A percentile compares a stretch with the other conserved stretches of the same genome.
These are phyloP conservation scores for Heloderma charlesbogerti DNA, from an alignment of 2,113 vertebrate species.

Conservation along the genomic window DNA sequence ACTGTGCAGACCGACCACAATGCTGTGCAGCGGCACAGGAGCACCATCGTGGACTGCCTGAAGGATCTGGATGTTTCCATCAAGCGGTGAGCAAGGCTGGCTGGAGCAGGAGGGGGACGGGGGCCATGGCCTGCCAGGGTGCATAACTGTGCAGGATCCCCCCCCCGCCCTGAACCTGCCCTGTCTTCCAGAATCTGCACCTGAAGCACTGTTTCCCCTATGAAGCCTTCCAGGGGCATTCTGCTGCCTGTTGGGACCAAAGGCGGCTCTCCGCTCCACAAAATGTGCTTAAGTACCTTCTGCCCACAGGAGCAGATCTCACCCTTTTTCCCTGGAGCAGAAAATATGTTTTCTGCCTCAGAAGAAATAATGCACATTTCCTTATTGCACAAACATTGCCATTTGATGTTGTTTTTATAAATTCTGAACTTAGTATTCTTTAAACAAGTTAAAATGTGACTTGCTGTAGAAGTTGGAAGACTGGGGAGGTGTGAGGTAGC, in stretches of 20 bases:
- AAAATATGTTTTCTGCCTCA: neutral
- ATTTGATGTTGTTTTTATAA: neutral
- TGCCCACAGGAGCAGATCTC: neutral
- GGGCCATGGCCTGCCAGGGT: too few relatives aligned
- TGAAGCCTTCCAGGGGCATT: neutral
- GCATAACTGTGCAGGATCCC: too few relatives aligned
- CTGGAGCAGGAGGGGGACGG: too few relatives aligned
- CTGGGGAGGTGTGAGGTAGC: too few relatives aligned
- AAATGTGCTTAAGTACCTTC: neutral
- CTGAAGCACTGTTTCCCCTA: neutral
- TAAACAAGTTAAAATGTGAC: neutral
- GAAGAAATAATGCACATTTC: neutral
- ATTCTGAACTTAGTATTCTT: neutral
- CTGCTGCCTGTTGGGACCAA: neutral
- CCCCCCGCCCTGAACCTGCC: too few relatives aligned
- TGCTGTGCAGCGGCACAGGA: constrained; percentile 96
- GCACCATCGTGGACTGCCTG: constrained; percentile 98
- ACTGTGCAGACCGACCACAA: constrained; percentile 99
- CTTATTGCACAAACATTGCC: neutral
- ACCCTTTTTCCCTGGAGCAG: neutral
- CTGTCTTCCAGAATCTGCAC: neutral
- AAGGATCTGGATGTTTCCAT: constrained; percentile 99
- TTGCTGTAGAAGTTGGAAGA: neutral
- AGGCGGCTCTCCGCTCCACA: neutral
- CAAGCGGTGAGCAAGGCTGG: constrained; percentile 85